Evolutionary conservation across 2,797 vertebrate species (phyloP).

Genomic region (Chromis chromis): DNA sequence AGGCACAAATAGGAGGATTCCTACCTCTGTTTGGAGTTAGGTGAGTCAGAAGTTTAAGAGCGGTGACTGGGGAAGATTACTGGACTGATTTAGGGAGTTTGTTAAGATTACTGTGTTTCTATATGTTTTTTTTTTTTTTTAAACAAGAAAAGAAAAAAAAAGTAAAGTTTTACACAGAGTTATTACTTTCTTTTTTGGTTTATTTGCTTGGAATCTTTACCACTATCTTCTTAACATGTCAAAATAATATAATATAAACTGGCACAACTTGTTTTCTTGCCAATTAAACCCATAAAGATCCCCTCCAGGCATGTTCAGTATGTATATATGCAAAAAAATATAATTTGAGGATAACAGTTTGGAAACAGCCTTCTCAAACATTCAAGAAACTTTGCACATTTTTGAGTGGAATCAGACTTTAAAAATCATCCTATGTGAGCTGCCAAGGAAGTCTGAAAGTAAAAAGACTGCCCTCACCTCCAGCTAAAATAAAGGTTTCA

Average conservation of each 20-base stretch:
- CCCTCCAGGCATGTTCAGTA: too few species aligned
- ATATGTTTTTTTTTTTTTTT: too few species aligned
- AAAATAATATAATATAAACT: neutral
- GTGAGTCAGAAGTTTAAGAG: slow-evolving; percentile 50
- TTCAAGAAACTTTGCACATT: neutral
- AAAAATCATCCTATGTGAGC: neutral
- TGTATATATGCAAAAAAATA: too few species aligned
- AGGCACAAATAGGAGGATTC: slow-evolving; percentile 15
- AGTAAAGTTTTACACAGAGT: neutral
- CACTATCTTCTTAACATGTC: neutral
- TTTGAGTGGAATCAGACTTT: neutral
- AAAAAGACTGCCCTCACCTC: neutral
- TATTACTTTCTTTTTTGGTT: neutral
- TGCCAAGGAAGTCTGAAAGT: neutral
- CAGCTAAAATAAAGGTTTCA: neutral
- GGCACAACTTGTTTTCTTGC: neutral
- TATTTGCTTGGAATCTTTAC: neutral
- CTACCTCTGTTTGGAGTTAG: slow-evolving; percentile 22
- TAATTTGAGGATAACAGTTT: too few species aligned
- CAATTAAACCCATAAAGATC: neutral
- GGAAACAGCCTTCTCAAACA: too few species aligned
- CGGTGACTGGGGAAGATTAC: neutral
- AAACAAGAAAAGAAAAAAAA: too few species aligned
- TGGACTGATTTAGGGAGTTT: neutral
- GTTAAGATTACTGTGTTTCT: neutral